A percentile compares a stretch with the other conserved stretches of the same genome.
Evolutionary conservation across 1,140 invertebrate species (phyloP).

Genomic region (Sitophilus oryzae): DNA sequence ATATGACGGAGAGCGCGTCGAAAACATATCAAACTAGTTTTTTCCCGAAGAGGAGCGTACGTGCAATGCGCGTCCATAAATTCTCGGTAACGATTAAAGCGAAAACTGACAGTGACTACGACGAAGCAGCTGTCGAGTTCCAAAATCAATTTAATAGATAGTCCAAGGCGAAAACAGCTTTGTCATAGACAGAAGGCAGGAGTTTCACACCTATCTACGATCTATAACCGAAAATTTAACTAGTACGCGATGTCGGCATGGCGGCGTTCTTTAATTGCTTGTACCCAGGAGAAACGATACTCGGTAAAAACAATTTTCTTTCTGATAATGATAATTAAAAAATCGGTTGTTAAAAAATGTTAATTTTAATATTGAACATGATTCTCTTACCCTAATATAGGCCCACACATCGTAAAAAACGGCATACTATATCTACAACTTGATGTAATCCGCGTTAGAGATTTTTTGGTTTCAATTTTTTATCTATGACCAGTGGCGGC

Average conservation of each 20-base stretch:
- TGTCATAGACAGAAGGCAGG: conserved; percentile 34
- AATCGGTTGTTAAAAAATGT: no score
- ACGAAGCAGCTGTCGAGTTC: conserved; percentile 26
- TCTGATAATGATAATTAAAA: no score
- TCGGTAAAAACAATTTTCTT: conserved; percentile 6
- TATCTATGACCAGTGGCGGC: no score
- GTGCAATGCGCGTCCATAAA: conserved; percentile 4
- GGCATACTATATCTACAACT: no score
- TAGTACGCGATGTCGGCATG: conserved; percentile 28
- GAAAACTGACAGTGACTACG: conserved; percentile 11
- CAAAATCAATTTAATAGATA: conserved; percentile 34
- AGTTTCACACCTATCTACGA: conserved; percentile 35
- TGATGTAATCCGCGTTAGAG: no score
- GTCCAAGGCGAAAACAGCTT: conserved; percentile 25
- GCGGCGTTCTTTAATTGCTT: conserved; percentile 23
- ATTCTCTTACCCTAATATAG: no score
- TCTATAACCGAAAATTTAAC: conserved; percentile 26
- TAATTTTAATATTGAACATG: no score
- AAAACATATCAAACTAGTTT: conserved; percentile 4
- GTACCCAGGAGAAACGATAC: conserved; percentile 22
- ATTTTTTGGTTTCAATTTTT: no score
- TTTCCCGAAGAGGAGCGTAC: background rate
- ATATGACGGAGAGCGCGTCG: background rate
- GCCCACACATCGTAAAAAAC: no score
- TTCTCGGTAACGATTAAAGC: conserved; percentile 15